Evolutionary conservation across 2,797 vertebrate species (phyloP).

Genomic region (Chelonia mydas): DNA sequence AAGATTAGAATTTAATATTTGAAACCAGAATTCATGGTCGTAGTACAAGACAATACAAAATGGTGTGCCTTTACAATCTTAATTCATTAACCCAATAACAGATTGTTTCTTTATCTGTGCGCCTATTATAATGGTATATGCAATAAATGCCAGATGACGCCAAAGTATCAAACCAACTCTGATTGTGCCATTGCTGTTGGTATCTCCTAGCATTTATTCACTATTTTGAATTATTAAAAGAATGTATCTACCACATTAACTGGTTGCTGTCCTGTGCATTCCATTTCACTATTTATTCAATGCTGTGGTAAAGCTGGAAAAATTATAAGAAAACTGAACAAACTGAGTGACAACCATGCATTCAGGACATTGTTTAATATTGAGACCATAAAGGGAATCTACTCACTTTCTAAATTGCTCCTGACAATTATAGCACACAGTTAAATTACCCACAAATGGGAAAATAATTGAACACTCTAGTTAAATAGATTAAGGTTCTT

Average conservation of each 20-base stretch:
- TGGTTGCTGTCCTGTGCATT: constrained; percentile 10
- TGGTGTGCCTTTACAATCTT: not conserved
- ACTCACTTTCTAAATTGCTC: constrained; percentile 54
- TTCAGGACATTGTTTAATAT: constrained; percentile 42
- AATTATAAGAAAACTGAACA: constrained; percentile 50
- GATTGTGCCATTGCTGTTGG: not conserved
- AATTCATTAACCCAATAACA: not conserved
- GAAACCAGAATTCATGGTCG: not conserved
- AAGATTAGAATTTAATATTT: not conserved
- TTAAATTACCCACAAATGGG: constrained; percentile 35
- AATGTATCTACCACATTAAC: not conserved
- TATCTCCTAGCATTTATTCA: not conserved
- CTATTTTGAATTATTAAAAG: constrained; percentile 31
- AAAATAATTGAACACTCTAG: constrained; percentile 66
- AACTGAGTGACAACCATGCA: constrained; percentile 37
- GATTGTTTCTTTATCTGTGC: not conserved
- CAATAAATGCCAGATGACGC: not conserved
- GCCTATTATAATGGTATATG: not conserved
- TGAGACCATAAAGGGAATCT: constrained; percentile 47
- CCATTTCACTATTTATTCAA: not conserved
- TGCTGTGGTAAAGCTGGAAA: not conserved
- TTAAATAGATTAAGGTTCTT: constrained; percentile 54
- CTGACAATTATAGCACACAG: constrained; percentile 39
- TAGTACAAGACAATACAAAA: not conserved
- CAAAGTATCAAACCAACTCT: not conserved